Percentiles rank a stretch among this genome's conserved stretches.
Evolutionary conservation across 2,888 invertebrate genomes (phyloP).

Genomic region (Chrysina gloriosa): DNA sequence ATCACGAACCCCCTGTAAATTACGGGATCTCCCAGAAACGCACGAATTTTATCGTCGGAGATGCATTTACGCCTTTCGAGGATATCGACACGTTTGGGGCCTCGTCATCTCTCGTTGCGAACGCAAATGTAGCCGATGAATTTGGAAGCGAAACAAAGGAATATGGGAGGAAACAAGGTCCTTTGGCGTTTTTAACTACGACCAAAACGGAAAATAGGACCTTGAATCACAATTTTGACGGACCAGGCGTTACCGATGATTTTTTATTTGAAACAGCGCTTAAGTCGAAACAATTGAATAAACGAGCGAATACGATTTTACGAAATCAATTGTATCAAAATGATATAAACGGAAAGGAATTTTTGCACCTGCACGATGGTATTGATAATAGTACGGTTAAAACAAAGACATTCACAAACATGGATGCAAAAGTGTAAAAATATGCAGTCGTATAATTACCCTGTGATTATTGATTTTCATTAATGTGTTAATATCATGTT

Average conservation of each 20-base stretch:
- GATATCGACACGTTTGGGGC: constrained; percentile 20
- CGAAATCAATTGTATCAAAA: not conserved
- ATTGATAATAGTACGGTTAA: no score
- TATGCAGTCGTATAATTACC: not conserved
- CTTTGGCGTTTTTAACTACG: not conserved
- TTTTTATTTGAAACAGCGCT: not conserved
- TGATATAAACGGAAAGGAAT: not conserved
- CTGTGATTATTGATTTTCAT: not conserved
- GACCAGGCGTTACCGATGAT: constrained; percentile 42
- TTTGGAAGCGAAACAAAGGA: constrained; percentile 4
- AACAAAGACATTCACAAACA: not conserved
- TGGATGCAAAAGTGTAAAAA: not conserved
- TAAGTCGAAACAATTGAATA: constrained; percentile 1
- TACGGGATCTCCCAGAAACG: constrained; percentile 24
- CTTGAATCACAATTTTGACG: constrained; percentile 51
- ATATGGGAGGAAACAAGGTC: not conserved
- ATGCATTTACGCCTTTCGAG: constrained; percentile 3
- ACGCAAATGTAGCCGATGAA: not conserved
- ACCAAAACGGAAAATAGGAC: constrained; percentile 32
- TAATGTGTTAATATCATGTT: not conserved
- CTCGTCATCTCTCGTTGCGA: not conserved
- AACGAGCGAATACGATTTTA: not conserved
- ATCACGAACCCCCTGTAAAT: constrained; percentile 35
- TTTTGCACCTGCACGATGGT: no score
- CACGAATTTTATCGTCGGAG: constrained; percentile 10